Conservation (phyloP, 2,113 vertebrate species). For the Salvator merianae region DNA sequence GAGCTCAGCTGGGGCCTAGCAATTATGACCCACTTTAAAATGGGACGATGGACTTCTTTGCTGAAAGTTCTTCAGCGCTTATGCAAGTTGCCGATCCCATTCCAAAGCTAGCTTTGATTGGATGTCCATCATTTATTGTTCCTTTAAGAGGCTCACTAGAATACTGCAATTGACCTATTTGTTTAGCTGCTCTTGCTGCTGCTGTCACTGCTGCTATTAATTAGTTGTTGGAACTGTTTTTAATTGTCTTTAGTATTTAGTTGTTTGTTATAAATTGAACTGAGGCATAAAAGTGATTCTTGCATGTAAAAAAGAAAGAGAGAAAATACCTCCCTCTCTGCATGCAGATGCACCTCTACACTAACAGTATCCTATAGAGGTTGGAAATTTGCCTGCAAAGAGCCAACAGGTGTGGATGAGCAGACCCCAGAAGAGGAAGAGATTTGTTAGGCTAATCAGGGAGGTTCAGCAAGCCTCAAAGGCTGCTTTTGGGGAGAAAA, state of each 20-base stretch:
- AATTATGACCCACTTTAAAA: neutral
- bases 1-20: neutral
- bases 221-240: neutral
- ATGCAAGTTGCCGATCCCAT: neutral
- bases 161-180: neutral
- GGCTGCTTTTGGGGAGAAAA: neutral
- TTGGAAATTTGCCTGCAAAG: neutral
- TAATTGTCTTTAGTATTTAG: neutral
- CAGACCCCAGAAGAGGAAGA: neutral
- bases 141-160: neutral
- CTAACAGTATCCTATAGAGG: neutral
- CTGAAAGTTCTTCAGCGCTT: neutral
- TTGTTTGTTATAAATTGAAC: slow-evolving; percentile 14
- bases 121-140: neutral
- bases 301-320: neutral
- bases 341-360: neutral
- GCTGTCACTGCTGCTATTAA: slow-evolving; percentile 8
- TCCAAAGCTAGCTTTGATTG: neutral
- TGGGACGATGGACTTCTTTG: neutral
- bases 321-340: neutral
- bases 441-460: neutral
- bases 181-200: too few species aligned
- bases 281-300: slow-evolving; percentile 5
- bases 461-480: neutral
- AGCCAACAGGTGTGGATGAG: neutral